Evolutionary conservation across 2,797 vertebrate species (phyloP).

Genomic region (Taeniopygia guttata): DNA sequence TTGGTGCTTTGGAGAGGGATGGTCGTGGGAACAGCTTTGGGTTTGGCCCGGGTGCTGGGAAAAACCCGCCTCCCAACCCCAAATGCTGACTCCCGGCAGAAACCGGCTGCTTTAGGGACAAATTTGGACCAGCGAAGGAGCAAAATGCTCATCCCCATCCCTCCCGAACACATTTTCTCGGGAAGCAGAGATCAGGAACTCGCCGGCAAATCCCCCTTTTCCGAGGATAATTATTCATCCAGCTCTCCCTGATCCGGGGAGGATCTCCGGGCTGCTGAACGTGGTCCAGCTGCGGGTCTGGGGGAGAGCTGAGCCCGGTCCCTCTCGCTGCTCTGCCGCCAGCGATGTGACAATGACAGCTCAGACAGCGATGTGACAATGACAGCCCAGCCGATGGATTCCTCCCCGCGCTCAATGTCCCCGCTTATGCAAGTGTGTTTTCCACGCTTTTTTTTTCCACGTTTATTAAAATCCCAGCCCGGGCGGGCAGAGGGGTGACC

Average conservation of each 20-base stretch:
- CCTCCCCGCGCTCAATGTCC: background rate
- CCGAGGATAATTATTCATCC: background rate
- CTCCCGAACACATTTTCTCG: fast-evolving
- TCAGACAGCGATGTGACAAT: too few species aligned
- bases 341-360: background rate
- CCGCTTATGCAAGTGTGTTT: constrained; percentile 14
- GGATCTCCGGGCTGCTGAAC: fast-evolving
- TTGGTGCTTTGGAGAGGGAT: background rate
- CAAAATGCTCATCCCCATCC: background rate
- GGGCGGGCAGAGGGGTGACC: background rate
- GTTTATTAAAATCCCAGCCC: background rate
- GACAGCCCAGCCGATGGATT: background rate
- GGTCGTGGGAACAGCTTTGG: constrained; percentile 26
- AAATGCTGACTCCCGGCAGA: background rate
- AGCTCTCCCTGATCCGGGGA: background rate
- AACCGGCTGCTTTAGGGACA: fast-evolving
- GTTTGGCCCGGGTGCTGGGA: background rate
- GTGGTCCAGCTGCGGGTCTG: fast-evolving
- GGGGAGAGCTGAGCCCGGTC: background rate
- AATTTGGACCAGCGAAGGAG: fast-evolving
- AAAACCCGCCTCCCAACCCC: background rate
- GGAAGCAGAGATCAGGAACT: background rate
- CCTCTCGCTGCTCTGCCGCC: background rate
- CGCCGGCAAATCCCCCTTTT: background rate
- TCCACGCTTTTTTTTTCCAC: too few species aligned